Conservation (phyloP, 2,113 vertebrate genomes). For the Pelodiscus sinensis region DNA sequence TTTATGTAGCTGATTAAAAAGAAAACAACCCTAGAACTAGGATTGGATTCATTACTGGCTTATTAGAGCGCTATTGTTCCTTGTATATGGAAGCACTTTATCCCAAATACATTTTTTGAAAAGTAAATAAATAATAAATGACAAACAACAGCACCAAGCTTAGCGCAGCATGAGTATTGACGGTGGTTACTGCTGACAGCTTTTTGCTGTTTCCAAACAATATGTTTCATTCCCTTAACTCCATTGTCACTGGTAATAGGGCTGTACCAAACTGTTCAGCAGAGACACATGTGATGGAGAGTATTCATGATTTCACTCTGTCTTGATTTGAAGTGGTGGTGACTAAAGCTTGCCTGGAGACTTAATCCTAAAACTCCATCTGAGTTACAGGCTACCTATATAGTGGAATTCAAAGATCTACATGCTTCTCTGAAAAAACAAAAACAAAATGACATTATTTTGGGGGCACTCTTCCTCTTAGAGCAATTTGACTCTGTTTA, state of each 20-base stretch:
- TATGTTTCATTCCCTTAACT: constrained; percentile 69
- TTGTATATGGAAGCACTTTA: constrained; percentile 20
- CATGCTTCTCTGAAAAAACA: neutral
- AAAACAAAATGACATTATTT: neutral
- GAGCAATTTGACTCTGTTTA: neutral
- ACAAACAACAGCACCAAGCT: constrained; percentile 54
- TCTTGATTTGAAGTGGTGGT: constrained; percentile 56
- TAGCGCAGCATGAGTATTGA: constrained; percentile 61
- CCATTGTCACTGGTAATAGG: constrained; percentile 63
- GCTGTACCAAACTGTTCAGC: constrained; percentile 54
- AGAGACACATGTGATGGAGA: constrained; percentile 21
- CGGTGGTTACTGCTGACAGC: constrained; percentile 67
- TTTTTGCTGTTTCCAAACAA: constrained; percentile 70
- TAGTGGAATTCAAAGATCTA: neutral
- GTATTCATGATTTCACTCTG: constrained; percentile 38
- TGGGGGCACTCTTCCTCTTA: neutral
- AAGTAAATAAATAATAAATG: constrained; percentile 64
- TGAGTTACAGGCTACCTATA: neutral
- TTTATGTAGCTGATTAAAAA: constrained; percentile 50
- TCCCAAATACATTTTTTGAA: constrained; percentile 44
- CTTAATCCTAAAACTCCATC: constrained; percentile 22
- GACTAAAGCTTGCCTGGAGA: constrained; percentile 35
- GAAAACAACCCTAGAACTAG: constrained; percentile 64
- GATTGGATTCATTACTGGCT: constrained; percentile 59
- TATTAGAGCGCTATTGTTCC: constrained; percentile 55